These are phyloP conservation scores for Hydractinia echinata DNA, from an alignment of 30 jellyfish, hydroid and myxozoan species.

Conservation along the genomic window DNA sequence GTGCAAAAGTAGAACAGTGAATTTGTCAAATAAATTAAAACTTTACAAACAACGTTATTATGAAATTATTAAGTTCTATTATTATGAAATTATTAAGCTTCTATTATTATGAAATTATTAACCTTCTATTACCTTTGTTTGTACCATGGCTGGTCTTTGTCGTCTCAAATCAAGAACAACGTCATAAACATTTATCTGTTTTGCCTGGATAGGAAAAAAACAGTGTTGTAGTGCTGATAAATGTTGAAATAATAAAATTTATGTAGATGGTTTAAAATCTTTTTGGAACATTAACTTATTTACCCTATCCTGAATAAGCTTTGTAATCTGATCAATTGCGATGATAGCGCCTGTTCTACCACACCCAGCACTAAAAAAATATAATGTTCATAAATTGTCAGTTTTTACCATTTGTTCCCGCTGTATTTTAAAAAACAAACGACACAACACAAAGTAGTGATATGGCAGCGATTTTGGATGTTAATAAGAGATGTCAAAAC, in stretches of 20 bases:
- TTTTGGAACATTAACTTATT: neutral
- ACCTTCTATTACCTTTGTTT: slow-evolving; percentile 50
- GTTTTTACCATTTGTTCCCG: no score
- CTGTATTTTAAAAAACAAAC: no score
- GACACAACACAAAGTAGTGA: no score
- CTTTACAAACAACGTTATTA: no score
- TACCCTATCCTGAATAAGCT: slow-evolving; percentile 50
- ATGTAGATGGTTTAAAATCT: no score
- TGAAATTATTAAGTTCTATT: no score
- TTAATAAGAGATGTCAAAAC: slow-evolving; percentile 12
- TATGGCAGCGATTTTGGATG: no score
- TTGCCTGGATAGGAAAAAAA: slow-evolving; percentile 20
- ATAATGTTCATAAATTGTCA: no score
- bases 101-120: no score
- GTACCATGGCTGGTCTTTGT: slow-evolving; percentile 95
- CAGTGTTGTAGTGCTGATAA: neutral
- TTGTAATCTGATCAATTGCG: slow-evolving; percentile 84
- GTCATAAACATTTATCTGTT: slow-evolving; percentile 36
- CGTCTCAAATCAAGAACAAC: slow-evolving; percentile 57
- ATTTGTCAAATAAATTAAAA: no score
- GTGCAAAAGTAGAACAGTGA: no score
- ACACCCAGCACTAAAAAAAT: slow-evolving; percentile 82
- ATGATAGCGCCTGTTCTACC: slow-evolving; percentile 96
- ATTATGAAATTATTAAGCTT: no score
- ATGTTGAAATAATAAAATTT: neutral